phyloP scores from a whole-genome alignment of 2,797 vertebrate species.

The Protosalanx chinensis region DNA sequence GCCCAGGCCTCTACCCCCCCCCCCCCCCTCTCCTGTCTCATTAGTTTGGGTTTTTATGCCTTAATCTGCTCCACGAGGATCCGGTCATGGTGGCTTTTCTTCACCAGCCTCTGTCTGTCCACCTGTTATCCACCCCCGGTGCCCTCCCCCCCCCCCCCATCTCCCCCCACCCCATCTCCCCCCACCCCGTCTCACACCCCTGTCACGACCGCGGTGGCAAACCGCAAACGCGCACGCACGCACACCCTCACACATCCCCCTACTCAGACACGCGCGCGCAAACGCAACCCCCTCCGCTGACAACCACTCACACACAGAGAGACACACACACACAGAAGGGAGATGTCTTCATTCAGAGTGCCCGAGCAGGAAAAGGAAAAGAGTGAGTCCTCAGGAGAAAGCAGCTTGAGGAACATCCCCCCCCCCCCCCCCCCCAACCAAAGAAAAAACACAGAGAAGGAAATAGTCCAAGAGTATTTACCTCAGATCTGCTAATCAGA shows the following conservation, averaged over 20 bases:
- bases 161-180: conserved; percentile 56
- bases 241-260: conserved; percentile 39
- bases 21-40: conserved; percentile 77
- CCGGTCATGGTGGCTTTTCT: conserved; percentile 83
- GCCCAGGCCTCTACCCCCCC: conserved; percentile 68
- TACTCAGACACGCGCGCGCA: conserved; percentile 30
- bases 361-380: not conserved
- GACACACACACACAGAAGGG: conserved; percentile 21
- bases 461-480: too few species aligned
- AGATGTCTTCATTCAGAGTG: not conserved
- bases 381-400: not conserved
- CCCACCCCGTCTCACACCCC: conserved; percentile 60
- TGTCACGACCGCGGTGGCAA: conserved; percentile 53
- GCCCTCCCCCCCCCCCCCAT: conserved; percentile 57
- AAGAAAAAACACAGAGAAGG: too few species aligned
- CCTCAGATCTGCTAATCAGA: too few species aligned
- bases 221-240: conserved; percentile 14
- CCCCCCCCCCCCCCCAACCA: too few species aligned
- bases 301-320: conserved; percentile 29
- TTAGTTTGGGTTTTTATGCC: conserved; percentile 86
- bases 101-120: conserved; percentile 58
- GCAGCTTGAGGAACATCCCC: too few species aligned
- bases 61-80: conserved; percentile 86
- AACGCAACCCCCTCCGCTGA: conserved; percentile 38
- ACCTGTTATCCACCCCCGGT: conserved; percentile 73